Evolutionary conservation across 2,888 invertebrate species (phyloP), one percentile per base, ranked within the genome.

Genomic region (Stictocephala bisonia): DNA sequence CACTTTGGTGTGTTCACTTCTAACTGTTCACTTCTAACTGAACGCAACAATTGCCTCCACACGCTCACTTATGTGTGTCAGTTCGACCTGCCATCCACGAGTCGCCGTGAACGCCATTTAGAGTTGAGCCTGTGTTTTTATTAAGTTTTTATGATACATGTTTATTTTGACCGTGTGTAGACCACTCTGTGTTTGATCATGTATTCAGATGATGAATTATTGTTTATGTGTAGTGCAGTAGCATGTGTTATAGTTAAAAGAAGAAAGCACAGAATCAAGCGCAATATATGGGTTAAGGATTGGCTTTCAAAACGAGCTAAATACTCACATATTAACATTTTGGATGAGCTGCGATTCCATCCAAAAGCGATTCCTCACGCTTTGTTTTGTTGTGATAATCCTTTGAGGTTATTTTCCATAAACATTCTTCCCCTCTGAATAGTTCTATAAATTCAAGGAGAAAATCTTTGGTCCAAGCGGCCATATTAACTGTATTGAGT

Each of bases 201-300:
- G 18, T 51, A 18, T 51, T 51, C 51, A 20, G 20, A 51, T 20
- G 22, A 51, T 51, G 51, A 51, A 51, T 51, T 51, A 51, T 51
- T 51, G 51, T 51, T 51, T 51, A 6, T 51, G 51, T 51, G 51
- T 20, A 51, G 53, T 53, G 53, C 26, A 53, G 53, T 53, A 7
- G 4, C 53, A 26, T 26, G 53, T 53, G 53, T 53, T 26, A 26
- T 26, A 26, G 53, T 53, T 24, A 53, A 53, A 53, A 53, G 53
- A 53, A 53, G 53, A 60, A 60, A 31, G 60, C 60, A 35, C 35
- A 29, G 35, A 60, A 15, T 60, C 60, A 60, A 60, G 35, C 53
- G 26, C 26, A 26, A 53, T 26, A 18, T 53, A 26, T 53, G 53
- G 50, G 50, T 15, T 50, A 50, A 26, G 26, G 7, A 26, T 3